Evolutionary conservation across 2,113 vertebrate genomes (phyloP).

Genomic region (Eptesicus fuscus): DNA sequence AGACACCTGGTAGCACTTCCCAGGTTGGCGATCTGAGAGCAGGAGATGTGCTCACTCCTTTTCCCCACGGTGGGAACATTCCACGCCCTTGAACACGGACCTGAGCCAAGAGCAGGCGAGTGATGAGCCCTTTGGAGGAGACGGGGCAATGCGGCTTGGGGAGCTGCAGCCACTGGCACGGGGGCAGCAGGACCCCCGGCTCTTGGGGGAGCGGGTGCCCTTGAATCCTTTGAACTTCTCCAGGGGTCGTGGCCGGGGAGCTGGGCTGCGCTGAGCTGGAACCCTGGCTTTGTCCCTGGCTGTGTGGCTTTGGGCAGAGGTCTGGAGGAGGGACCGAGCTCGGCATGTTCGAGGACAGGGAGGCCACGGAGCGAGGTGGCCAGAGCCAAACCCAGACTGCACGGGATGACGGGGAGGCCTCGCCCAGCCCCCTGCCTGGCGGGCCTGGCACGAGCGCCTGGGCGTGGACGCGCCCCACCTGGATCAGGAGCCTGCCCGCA

Average conservation of each 20-base stretch:
- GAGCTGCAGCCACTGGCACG: fast-evolving
- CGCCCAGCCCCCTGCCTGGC: background rate
- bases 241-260: background rate
- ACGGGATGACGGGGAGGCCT: background rate
- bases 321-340: background rate
- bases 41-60: background rate
- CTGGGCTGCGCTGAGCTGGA: background rate
- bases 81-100: background rate
- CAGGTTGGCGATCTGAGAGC: background rate
- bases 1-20: background rate
- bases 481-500: background rate
- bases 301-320: background rate
- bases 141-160: background rate
- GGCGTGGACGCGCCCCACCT: background rate
- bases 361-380: background rate
- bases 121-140: background rate
- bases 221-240: background rate
- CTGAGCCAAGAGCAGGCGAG: background rate
- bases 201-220: background rate
- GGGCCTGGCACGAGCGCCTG: background rate
- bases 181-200: background rate
- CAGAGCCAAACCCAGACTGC: background rate
- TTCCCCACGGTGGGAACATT: background rate
- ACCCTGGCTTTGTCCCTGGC: background rate
- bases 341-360: background rate